A percentile compares a stretch with the other conserved stretches of the same genome.
phyloP scores from a whole-genome alignment of 2,888 invertebrate genomes.

The Eupithecia inturbata region DNA sequence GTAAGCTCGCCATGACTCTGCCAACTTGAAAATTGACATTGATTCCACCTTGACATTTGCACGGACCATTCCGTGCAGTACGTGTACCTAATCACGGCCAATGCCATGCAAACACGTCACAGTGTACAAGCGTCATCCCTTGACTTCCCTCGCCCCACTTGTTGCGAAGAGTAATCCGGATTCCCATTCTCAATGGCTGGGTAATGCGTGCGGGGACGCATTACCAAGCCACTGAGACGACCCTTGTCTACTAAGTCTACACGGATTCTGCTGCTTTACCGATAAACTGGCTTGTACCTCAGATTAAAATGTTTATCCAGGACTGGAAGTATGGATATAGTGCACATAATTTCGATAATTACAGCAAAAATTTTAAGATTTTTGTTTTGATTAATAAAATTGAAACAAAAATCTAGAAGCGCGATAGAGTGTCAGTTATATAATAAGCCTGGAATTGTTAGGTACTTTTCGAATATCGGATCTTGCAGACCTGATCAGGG shows the following conservation, averaged over 20 bases:
- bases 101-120: neutral
- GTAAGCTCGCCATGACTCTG: too few relatives aligned
- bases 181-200: too few relatives aligned
- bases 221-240: conserved; percentile 6
- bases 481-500: too few relatives aligned
- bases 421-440: neutral
- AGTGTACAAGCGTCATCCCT: neutral
- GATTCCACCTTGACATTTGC: neutral
- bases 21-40: neutral
- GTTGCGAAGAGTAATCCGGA: neutral
- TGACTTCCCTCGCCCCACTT: neutral
- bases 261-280: neutral
- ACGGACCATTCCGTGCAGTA: neutral
- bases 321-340: neutral
- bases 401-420: too few relatives aligned
- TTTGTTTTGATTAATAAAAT: too few relatives aligned
- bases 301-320: neutral
- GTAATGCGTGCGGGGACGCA: too few relatives aligned
- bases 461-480: too few relatives aligned
- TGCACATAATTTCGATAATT: neutral
- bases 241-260: conserved; percentile 2
- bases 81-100: neutral
- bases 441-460: too few relatives aligned
- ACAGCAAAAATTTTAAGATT: too few relatives aligned
- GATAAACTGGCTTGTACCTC: neutral